A percentile compares a stretch with the other conserved stretches of the same genome.
Evolutionary conservation across 2,888 invertebrate species (phyloP).

Genomic region (Lasioglossum vierecki): DNA sequence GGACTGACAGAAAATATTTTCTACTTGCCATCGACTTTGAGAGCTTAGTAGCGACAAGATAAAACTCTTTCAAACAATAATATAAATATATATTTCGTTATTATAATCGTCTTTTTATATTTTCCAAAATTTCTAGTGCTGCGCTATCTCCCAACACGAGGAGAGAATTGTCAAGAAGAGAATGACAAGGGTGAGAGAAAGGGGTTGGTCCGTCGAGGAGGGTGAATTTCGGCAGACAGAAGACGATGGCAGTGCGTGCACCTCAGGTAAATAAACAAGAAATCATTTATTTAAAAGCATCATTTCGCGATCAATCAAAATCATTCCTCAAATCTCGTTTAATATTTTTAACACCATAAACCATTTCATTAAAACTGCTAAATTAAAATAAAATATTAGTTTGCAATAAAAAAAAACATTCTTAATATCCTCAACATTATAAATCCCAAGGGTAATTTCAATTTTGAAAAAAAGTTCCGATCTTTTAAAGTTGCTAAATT

Average conservation of each 20-base stretch:
- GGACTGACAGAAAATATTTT: not conserved
- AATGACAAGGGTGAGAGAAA: constrained; percentile 19
- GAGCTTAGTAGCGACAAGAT: not conserved
- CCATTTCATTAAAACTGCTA: too few species aligned
- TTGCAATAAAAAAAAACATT: too few species aligned
- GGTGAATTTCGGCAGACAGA: constrained; percentile 45
- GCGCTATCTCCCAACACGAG: too few species aligned
- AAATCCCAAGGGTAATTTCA: too few species aligned
- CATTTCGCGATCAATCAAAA: not conserved
- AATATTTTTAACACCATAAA: too few species aligned
- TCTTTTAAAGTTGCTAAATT: too few species aligned
- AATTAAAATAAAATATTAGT: too few species aligned
- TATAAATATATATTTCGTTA: not conserved
- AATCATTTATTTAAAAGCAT: too few species aligned
- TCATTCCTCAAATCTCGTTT: not conserved
- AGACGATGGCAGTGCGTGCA: constrained; percentile 49
- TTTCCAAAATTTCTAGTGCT: not conserved
- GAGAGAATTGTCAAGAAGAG: not conserved
- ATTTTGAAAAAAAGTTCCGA: too few species aligned
- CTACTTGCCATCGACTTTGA: not conserved
- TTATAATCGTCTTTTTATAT: too few species aligned
- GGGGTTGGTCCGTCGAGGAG: constrained; percentile 45
- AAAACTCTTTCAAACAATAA: not conserved
- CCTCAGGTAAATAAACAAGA: constrained; percentile 36
- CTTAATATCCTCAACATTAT: too few species aligned